Percentiles rank a stretch among this genome's conserved stretches.
phyloP scores from a whole-genome alignment of 2,113 vertebrate species.

The Hydropotes inermis region DNA sequence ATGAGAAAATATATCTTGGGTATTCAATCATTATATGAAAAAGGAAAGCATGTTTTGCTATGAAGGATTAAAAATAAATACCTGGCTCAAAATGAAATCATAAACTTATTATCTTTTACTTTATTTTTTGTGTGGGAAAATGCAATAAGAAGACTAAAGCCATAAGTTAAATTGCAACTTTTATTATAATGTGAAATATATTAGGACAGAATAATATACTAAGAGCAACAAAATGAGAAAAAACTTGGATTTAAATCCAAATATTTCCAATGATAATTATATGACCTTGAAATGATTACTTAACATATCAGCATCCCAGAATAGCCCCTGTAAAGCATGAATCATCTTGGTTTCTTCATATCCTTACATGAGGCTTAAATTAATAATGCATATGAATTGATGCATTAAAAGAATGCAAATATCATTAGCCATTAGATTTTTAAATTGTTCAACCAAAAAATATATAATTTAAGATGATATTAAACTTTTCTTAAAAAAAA shows the following conservation, averaged over 20 bases:
- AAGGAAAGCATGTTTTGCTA: background rate
- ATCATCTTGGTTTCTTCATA: background rate
- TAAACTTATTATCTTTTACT: background rate
- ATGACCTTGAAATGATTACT: background rate
- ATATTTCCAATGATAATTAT: background rate
- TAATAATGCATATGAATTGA: background rate
- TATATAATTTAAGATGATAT: background rate
- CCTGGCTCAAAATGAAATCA: background rate
- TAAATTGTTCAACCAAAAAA: background rate
- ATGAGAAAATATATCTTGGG: constrained; percentile 20
- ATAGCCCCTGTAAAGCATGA: background rate
- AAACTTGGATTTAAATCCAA: background rate
- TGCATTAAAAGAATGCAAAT: background rate
- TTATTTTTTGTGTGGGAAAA: background rate
- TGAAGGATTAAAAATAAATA: constrained; percentile 13
- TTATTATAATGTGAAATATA: background rate
- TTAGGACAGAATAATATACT: background rate
- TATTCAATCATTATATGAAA: constrained; percentile 2
- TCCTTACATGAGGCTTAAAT: background rate
- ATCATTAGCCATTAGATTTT: background rate
- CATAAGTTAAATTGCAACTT: background rate
- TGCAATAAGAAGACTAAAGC: background rate
- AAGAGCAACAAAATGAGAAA: background rate
- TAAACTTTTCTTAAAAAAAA: background rate
- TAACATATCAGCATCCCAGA: background rate